Evolutionary conservation across 2,797 vertebrate species (phyloP), one percentile per base, ranked within the genome.

Genomic region (Menidia menidia): DNA sequence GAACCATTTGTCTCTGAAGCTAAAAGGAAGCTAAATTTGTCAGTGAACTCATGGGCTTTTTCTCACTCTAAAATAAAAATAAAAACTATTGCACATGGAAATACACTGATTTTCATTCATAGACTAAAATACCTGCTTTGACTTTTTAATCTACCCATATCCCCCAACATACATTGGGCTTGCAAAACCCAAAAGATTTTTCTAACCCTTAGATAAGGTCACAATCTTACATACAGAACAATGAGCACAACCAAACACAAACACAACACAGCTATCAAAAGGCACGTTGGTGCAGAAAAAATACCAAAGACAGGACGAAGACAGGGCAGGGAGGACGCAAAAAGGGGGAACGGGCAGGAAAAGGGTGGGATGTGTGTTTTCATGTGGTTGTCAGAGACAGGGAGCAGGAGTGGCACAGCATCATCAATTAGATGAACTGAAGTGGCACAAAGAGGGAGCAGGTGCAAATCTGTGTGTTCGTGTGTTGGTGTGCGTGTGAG

Each of bases 391-490:
- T 52, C 18, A 19, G 71, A 76, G 50, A 59, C 60, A 65, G 75
- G 75, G 71, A 71, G 78, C 58, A 80, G 74, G 77, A 84, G 71
- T 74, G 76, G 83, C 71, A 77, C 48, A 50, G 69, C 80, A 77
- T 87, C 87, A 88, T 91, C 86, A 89, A 81, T 88, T 84, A 87
- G 80, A 77, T 78, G 73, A 90, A 88, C 70, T 66, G 60, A 83
- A 89, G 83, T 86, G 83, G 81, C 87, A 87, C 83, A 81, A 85
- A 87, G 82, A 79, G 83, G 82, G 84, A 88, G 83, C 88, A 92
- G 90, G 88, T 92, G 91, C 85, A 83, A 75, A 82, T 85, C 72
- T 65, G 81, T 69, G 62, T 73, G 83, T 56, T 69, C 58, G 64
- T 66, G 73, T 73, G 83, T 56, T 69, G 56, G 64, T 66, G 73